Percentiles rank a stretch among this genome's conserved stretches.
Conservation (phyloP, 2,888 invertebrate genomes). For the Drosophila kokeensis region DNA sequence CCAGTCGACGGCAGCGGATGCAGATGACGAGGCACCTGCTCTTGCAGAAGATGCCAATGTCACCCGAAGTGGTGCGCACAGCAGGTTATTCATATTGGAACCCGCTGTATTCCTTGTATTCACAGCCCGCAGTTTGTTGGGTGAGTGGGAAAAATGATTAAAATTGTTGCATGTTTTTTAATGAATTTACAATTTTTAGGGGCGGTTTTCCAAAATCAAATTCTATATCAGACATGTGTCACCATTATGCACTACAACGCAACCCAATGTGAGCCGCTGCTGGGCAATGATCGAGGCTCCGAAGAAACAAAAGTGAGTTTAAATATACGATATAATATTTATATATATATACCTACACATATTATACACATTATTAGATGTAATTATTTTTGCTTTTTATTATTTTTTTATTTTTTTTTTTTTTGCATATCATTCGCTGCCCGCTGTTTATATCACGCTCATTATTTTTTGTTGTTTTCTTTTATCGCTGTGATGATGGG, state of each 20-base stretch:
- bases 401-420: not conserved
- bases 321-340: not conserved
- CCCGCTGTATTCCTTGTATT: conserved; percentile 83
- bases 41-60: not conserved
- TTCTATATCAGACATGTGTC: conserved; percentile 90
- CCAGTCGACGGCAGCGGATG: not conserved
- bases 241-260: conserved; percentile 87
- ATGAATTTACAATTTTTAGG: conserved; percentile 55
- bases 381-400: not conserved
- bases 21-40: conserved; percentile 20
- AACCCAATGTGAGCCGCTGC: conserved; percentile 86
- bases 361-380: not conserved
- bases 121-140: conserved; percentile 81
- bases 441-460: not conserved
- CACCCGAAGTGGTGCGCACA: not conserved
- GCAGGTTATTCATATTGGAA: conserved; percentile 81
- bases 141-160: conserved; percentile 52
- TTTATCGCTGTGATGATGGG: conserved; percentile 10
- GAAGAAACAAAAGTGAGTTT: conserved; percentile 84
- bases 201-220: conserved; percentile 88
- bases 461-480: not conserved
- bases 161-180: not conserved
- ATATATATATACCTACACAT: not conserved
- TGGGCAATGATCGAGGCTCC: conserved; percentile 86
- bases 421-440: not conserved